These are phyloP conservation scores for Tenthredo scrophulariae DNA, from an alignment of 2,888 invertebrate species.

Conservation along the genomic window DNA sequence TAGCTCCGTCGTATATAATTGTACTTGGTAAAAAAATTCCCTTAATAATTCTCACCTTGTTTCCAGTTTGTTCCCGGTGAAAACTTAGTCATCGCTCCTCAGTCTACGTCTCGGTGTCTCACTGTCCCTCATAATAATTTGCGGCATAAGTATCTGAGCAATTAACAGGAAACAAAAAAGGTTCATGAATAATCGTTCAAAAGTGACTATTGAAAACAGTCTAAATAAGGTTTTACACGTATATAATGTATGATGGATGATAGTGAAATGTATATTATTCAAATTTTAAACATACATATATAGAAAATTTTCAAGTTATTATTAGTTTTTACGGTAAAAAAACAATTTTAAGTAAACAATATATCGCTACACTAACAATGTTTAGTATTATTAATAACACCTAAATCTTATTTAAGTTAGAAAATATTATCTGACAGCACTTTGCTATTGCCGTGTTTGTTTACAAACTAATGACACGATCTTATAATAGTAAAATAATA, in stretches of 20 bases:
- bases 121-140: conserved; percentile 42
- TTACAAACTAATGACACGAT: conserved; percentile 71
- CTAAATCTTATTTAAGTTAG: not conserved
- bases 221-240: not conserved
- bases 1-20: not conserved
- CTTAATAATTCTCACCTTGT: conserved; percentile 35
- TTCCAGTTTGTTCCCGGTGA: conserved; percentile 46
- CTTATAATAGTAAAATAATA: conserved; percentile 58
- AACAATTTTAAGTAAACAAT: not conserved
- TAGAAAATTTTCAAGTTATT: not conserved
- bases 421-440: conserved; percentile 61
- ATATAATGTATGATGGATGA: not conserved
- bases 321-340: not conserved
- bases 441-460: conserved; percentile 69
- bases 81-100: conserved; percentile 49
- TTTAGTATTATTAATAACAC: not conserved
- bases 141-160: conserved; percentile 39
- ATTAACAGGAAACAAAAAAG: conserved; percentile 13
- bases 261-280: not conserved
- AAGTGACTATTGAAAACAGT: not conserved
- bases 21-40: not conserved
- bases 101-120: conserved; percentile 40
- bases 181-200: not conserved
- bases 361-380: not conserved
- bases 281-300: not conserved